These are phyloP conservation scores for Perithous albicinctus DNA, from an alignment of 2,888 invertebrate genomes.

Conservation along the genomic window DNA sequence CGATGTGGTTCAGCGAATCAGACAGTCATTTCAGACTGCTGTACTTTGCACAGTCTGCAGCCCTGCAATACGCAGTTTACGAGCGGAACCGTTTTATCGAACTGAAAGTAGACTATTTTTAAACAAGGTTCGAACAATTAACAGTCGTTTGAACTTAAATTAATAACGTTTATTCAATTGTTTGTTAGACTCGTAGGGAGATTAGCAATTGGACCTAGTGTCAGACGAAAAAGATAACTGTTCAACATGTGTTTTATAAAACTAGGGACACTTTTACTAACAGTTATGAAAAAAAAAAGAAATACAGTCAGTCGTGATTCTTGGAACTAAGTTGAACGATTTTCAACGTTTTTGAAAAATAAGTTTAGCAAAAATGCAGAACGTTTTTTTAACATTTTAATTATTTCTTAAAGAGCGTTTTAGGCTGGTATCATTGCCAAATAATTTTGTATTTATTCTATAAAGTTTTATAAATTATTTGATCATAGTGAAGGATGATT, in stretches of 20 bases:
- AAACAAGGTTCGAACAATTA: background rate
- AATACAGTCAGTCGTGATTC: too few relatives aligned
- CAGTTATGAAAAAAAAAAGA: too few relatives aligned
- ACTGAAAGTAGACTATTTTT: background rate
- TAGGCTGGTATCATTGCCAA: too few relatives aligned
- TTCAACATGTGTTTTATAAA: background rate
- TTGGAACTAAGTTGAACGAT: too few relatives aligned
- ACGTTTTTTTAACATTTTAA: background rate
- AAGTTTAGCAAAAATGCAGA: conserved; percentile 7
- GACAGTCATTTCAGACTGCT: conserved; percentile 31
- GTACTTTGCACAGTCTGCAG: conserved; percentile 40
- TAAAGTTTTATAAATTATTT: too few relatives aligned
- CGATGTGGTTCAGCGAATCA: conserved; percentile 38
- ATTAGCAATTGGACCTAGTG: background rate
- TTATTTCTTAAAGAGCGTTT: background rate
- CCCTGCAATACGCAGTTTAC: background rate
- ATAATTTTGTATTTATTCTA: too few relatives aligned
- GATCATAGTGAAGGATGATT: too few relatives aligned
- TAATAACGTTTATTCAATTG: background rate
- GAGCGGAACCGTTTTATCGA: background rate
- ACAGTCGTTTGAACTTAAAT: background rate
- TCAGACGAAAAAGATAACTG: too few relatives aligned
- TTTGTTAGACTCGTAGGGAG: background rate
- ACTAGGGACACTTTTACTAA: background rate
- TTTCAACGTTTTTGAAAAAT: background rate